A percentile compares a stretch with the other conserved stretches of the same genome.
Evolutionary conservation across 2,113 vertebrate species (phyloP).

Genomic region (Symphodus melops): DNA sequence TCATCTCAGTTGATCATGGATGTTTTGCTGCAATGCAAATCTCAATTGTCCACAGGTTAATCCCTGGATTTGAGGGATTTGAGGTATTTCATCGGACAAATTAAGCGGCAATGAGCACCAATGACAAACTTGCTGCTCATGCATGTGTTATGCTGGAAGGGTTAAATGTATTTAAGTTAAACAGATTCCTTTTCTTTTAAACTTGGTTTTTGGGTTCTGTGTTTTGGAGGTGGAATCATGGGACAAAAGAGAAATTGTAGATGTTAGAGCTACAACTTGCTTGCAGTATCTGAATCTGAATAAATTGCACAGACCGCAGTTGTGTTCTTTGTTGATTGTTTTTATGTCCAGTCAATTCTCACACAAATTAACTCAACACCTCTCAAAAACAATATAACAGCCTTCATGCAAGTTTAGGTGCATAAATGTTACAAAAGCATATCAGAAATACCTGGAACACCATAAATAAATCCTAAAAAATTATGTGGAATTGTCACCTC

Average conservation of each 20-base stretch:
- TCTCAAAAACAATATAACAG: not conserved
- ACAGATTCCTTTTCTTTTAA: not conserved
- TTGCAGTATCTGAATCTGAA: not conserved
- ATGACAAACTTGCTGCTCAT: slow-evolving; percentile 44
- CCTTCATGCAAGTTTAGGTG: too few relatives aligned
- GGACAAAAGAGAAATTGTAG: not conserved
- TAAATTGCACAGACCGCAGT: not conserved
- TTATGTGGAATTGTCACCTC: too few relatives aligned
- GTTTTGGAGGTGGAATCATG: not conserved
- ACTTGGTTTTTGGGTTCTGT: not conserved
- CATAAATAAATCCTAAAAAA: too few relatives aligned
- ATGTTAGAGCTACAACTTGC: not conserved
- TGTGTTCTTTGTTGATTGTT: not conserved
- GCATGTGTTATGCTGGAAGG: not conserved
- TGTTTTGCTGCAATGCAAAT: slow-evolving; percentile 48
- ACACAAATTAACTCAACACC: slow-evolving; percentile 6
- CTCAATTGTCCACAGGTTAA: slow-evolving; percentile 62
- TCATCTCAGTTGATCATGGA: slow-evolving; percentile 53
- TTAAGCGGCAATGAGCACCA: slow-evolving; percentile 31
- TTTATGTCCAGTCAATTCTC: not conserved
- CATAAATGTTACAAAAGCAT: too few relatives aligned
- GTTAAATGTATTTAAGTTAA: not conserved
- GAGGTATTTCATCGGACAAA: slow-evolving; percentile 36
- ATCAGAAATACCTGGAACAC: too few relatives aligned
- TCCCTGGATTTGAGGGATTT: slow-evolving; percentile 59